Evolutionary conservation across 2,797 vertebrate species (phyloP).

Genomic region (Pseudocheirus occidentalis): DNA sequence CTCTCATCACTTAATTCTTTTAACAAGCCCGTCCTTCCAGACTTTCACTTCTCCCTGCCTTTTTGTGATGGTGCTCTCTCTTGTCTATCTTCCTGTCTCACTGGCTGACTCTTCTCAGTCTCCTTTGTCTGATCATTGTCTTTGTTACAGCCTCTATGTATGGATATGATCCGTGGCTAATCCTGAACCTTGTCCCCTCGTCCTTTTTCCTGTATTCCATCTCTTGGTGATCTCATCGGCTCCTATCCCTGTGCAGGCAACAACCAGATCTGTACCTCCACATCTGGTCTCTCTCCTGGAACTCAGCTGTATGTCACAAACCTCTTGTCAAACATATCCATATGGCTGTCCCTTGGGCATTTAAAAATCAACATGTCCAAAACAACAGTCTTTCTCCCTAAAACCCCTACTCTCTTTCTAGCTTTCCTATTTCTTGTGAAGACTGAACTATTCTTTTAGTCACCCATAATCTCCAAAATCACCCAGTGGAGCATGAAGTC

Average conservation of each 20-base stretch:
- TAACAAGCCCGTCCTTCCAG: not conserved
- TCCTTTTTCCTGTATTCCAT: not conserved
- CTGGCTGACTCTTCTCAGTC: not conserved
- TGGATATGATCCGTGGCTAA: not conserved
- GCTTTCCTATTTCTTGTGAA: not conserved
- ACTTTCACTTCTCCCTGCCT: not conserved
- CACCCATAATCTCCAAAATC: not conserved
- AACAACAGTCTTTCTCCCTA: not conserved
- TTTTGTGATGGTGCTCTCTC: not conserved
- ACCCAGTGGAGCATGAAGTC: not conserved
- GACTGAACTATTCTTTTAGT: not conserved
- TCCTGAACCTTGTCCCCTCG: not conserved
- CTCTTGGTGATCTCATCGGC: not conserved
- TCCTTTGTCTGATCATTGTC: not conserved
- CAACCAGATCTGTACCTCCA: too few species aligned
- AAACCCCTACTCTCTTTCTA: not conserved
- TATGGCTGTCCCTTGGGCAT: not conserved
- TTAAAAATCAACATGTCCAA: not conserved
- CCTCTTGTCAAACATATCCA: not conserved
- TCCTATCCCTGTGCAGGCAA: not conserved
- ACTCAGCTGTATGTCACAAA: not conserved
- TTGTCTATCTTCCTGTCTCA: not conserved
- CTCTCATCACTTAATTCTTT: not conserved
- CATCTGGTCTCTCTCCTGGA: too few species aligned
- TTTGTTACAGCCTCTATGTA: not conserved